Evolutionary conservation across 2,888 invertebrate species (phyloP).

Genomic region (Perizoma affinitatum): DNA sequence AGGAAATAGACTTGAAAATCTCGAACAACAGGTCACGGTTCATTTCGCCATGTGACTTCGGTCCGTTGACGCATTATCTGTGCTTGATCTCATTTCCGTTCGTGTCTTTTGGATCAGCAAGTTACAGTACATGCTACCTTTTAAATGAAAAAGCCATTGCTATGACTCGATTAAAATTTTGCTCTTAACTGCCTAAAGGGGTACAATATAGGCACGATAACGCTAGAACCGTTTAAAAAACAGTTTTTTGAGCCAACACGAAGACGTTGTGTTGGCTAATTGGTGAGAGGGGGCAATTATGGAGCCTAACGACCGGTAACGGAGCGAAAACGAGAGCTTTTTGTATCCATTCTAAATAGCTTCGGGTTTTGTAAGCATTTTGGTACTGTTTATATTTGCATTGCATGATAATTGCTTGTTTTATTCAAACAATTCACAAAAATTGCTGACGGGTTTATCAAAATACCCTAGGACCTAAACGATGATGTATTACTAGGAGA

Average conservation of each 20-base stretch:
- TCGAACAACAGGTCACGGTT: constrained; percentile 43
- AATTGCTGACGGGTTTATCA: too few relatives aligned
- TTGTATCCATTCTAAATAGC: constrained; percentile 33
- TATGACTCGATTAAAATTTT: constrained; percentile 9
- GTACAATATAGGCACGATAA: constrained; percentile 40
- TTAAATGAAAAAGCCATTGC: not conserved
- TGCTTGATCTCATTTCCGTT: constrained; percentile 31
- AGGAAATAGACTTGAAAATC: constrained; percentile 30
- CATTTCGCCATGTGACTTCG: constrained; percentile 47
- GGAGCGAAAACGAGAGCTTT: constrained; percentile 37
- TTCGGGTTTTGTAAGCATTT: constrained; percentile 34
- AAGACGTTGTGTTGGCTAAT: constrained; percentile 62
- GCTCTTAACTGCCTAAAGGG: constrained; percentile 25
- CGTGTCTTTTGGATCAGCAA: constrained; percentile 36
- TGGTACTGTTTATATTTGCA: constrained; percentile 23
- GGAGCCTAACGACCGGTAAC: constrained; percentile 50
- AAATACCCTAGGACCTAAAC: too few relatives aligned
- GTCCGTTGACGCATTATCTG: constrained; percentile 42
- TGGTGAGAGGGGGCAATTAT: constrained; percentile 62
- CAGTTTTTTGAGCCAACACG: constrained; percentile 56
- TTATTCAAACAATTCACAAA: not conserved
- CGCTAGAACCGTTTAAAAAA: constrained; percentile 49
- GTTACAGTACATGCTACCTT: not conserved
- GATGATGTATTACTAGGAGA: too few relatives aligned
- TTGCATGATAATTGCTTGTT: constrained; percentile 23